phyloP scores from a whole-genome alignment of 2,797 vertebrate species.

The Anabas testudineus region DNA sequence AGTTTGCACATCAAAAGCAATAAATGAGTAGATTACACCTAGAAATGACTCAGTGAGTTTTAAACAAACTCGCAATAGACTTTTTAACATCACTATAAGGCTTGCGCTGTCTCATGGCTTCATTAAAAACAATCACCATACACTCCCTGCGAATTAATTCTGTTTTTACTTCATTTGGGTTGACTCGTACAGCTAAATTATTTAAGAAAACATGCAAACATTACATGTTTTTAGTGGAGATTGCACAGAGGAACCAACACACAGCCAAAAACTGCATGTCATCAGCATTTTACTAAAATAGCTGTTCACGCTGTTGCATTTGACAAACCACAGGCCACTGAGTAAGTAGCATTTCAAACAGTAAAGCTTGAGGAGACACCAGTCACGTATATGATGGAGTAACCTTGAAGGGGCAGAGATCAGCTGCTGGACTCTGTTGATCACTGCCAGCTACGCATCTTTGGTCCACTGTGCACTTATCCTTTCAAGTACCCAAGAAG shows the following conservation, averaged over 20 bases:
- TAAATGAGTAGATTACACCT: constrained; percentile 35
- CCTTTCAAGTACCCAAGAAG: too few species aligned
- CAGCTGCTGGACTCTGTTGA: not conserved
- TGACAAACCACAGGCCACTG: not conserved
- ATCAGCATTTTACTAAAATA: not conserved
- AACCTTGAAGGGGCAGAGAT: not conserved
- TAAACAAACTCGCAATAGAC: not conserved
- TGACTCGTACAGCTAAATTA: not conserved
- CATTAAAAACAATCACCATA: not conserved
- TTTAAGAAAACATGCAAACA: constrained; percentile 12
- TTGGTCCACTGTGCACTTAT: not conserved
- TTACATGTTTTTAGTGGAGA: too few species aligned
- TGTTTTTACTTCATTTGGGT: not conserved
- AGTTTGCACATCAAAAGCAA: constrained; percentile 30
- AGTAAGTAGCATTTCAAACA: not conserved
- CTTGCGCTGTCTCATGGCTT: not conserved
- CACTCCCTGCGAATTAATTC: not conserved
- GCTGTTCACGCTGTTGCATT: not conserved
- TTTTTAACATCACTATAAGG: too few species aligned
- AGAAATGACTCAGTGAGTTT: constrained; percentile 4
- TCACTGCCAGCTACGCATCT: not conserved
- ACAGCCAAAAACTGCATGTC: not conserved
- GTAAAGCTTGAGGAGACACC: not conserved
- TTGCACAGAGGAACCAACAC: constrained; percentile 9
- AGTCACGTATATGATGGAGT: not conserved